Conservation (phyloP, 2,888 invertebrate species). For the Lypha dubia region DNA sequence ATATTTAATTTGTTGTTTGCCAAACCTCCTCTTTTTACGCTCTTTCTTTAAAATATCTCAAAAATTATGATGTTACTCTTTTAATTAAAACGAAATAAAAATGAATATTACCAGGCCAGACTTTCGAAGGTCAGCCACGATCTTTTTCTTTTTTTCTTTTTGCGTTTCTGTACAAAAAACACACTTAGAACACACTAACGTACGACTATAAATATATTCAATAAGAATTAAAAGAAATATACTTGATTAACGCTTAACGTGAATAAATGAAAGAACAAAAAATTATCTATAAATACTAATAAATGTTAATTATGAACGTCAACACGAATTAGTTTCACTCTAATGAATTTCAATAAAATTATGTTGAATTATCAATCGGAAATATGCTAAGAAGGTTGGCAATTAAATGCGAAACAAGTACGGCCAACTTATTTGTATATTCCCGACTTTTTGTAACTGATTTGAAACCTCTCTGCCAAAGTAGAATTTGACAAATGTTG, state of each 20-base stretch:
- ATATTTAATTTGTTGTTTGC: background rate
- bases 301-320: background rate
- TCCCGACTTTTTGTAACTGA: no score
- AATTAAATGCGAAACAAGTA: no score
- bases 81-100: constrained; percentile 46
- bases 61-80: constrained; percentile 19
- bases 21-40: background rate
- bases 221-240: constrained; percentile 26
- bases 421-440: no score
- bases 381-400: no score
- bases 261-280: constrained; percentile 20
- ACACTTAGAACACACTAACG: background rate
- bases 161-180: background rate
- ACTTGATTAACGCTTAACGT: constrained; percentile 41
- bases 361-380: no score
- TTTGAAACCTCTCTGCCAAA: no score
- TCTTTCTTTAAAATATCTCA: constrained; percentile 4
- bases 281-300: background rate
- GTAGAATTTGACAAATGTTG: no score
- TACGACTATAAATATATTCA: background rate
- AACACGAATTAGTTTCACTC: background rate
- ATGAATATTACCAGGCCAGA: constrained; percentile 48
- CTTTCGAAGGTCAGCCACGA: constrained; percentile 65
- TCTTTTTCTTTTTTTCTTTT: no score
- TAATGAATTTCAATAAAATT: background rate